Evolutionary conservation across 2,797 vertebrate species (phyloP).

Genomic region (Dryobates pubescens): DNA sequence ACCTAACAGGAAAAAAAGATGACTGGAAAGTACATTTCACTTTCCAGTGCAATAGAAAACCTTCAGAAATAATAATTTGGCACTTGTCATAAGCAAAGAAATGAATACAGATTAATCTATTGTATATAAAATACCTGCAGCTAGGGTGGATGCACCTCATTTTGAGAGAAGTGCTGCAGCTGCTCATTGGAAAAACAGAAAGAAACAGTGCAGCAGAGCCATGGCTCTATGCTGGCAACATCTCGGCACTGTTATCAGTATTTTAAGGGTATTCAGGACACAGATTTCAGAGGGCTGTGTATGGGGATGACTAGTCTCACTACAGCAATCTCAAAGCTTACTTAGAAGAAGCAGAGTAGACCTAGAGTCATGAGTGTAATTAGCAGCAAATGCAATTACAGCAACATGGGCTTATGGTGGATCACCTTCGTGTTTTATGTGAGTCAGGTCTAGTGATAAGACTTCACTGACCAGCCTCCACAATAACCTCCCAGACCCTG

Average conservation of each 20-base stretch:
- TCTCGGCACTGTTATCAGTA: neutral
- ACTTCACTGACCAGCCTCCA: neutral
- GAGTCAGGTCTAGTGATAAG: neutral
- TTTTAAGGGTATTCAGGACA: neutral
- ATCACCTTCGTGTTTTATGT: neutral
- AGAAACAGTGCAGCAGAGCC: neutral
- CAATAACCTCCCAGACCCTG: neutral
- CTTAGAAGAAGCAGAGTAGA: neutral
- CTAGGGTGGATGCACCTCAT: neutral
- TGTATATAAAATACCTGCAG: neutral
- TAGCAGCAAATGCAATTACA: neutral
- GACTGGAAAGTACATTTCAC: neutral
- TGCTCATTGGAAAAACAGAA: neutral
- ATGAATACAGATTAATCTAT: neutral
- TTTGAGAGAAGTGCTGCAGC: neutral
- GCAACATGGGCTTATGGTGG: neutral
- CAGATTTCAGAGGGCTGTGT: neutral
- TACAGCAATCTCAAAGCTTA: neutral
- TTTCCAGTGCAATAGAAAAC: neutral
- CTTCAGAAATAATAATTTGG: neutral
- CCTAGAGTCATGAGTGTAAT: neutral
- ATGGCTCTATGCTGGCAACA: neutral
- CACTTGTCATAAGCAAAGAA: neutral
- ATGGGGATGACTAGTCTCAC: neutral
- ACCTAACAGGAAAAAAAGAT: too few relatives aligned